phyloP scores from a whole-genome alignment of 1,140 invertebrate species.

The Drosophila athabasca region DNA sequence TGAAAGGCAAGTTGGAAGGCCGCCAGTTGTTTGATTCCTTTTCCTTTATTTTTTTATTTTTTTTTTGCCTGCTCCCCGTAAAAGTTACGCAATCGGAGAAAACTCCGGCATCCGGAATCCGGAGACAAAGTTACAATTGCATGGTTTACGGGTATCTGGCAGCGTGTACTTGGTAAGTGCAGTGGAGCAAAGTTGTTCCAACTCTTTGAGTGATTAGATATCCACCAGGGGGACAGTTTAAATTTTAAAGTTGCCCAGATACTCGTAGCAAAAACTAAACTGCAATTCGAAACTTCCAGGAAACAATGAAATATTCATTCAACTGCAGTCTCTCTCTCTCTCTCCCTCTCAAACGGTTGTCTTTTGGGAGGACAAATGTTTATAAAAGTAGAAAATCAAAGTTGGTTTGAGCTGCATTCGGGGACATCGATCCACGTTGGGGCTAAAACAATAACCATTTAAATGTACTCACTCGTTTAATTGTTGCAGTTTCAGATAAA shows the following conservation, averaged over 20 bases:
- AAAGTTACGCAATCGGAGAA: constrained; percentile 60
- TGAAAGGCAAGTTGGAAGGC: constrained; percentile 52
- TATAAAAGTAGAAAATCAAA: constrained; percentile 8
- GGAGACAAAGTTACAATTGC: constrained; percentile 62
- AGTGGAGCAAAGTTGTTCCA: constrained; percentile 41
- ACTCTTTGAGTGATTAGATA: constrained; percentile 72
- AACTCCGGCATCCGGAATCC: constrained; percentile 5
- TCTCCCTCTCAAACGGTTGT: constrained; percentile 2
- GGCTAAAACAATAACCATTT: too few relatives aligned
- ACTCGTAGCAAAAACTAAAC: constrained; percentile 1
- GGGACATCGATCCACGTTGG: too few relatives aligned
- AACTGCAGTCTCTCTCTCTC: constrained; percentile 10
- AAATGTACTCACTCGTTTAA: too few relatives aligned
- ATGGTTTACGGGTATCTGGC: constrained; percentile 7
- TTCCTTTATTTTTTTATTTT: too few relatives aligned
- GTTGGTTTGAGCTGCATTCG: not conserved
- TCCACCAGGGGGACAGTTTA: constrained; percentile 26
- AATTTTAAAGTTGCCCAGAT: constrained; percentile 27
- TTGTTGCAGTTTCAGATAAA: too few relatives aligned
- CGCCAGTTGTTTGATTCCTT: constrained; percentile 55
- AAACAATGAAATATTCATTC: constrained; percentile 27
- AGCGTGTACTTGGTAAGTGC: constrained; percentile 7
- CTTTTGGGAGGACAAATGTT: not conserved
- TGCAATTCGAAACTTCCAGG: constrained; percentile 7
- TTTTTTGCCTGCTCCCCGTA: too few relatives aligned